Evolutionary conservation across 2,888 invertebrate genomes (phyloP).

Genomic region (Agonopterix arenella): DNA sequence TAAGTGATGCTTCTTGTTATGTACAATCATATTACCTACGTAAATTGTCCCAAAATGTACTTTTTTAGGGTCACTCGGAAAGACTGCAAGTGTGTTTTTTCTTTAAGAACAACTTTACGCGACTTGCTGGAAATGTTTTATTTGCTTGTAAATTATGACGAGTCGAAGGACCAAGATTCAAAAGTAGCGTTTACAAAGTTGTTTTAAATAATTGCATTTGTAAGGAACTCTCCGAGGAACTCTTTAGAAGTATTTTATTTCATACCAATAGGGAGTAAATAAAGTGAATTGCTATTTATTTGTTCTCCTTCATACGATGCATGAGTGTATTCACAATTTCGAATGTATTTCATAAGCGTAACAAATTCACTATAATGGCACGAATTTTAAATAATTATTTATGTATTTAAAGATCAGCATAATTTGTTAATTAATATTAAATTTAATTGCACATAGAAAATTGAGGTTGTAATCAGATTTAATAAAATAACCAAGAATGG

Average conservation of each 20-base stretch:
- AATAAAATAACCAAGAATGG: slow-evolving; percentile 54
- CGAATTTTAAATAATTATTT: slow-evolving; percentile 53
- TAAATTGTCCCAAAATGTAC: slow-evolving; percentile 3
- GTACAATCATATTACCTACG: slow-evolving; percentile 21
- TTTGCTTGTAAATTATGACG: too few species aligned
- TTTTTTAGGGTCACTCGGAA: not conserved
- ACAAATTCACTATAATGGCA: slow-evolving; percentile 59
- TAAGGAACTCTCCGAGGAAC: too few species aligned
- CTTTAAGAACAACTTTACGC: too few species aligned
- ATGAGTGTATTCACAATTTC: slow-evolving; percentile 39
- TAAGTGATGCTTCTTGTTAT: slow-evolving; percentile 7
- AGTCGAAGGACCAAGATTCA: too few species aligned
- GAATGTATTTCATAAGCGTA: slow-evolving; percentile 43
- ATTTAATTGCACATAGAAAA: slow-evolving; percentile 69
- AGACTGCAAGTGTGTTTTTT: too few species aligned
- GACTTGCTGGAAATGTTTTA: too few species aligned
- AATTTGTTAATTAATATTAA: slow-evolving; percentile 52
- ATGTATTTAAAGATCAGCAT: slow-evolving; percentile 40
- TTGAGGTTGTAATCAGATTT: slow-evolving; percentile 69
- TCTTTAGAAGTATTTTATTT: too few species aligned
- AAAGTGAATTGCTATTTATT: slow-evolving; percentile 16
- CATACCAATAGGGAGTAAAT: not conserved
- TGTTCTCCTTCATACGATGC: slow-evolving; percentile 25
- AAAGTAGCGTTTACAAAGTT: too few species aligned
- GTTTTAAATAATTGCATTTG: too few species aligned